These are phyloP conservation scores for Lipophrys pholis DNA, from an alignment of 2,113 vertebrate genomes.

Conservation along the genomic window DNA sequence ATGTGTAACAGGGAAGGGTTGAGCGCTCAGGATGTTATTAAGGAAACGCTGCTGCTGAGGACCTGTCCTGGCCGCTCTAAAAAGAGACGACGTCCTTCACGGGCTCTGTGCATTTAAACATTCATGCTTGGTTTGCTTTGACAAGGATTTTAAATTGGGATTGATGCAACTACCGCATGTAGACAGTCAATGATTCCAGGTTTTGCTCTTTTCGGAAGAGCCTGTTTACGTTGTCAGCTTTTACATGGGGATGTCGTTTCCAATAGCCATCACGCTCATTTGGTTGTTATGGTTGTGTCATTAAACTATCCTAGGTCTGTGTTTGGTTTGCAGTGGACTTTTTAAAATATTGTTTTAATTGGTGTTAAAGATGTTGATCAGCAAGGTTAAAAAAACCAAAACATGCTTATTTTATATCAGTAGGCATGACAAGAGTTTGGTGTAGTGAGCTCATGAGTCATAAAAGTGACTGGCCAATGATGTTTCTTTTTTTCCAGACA, in stretches of 20 bases:
- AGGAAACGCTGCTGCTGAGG: slow-evolving; percentile 3
- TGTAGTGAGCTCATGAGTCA: too few relatives aligned
- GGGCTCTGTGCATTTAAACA: background rate
- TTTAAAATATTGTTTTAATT: background rate
- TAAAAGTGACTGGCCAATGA: too few relatives aligned
- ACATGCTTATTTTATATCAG: too few relatives aligned
- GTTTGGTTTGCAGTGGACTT: background rate
- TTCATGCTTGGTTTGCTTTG: background rate
- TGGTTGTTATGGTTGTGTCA: slow-evolving; percentile 13
- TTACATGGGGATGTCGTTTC: background rate
- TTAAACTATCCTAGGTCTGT: background rate
- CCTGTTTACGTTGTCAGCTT: background rate
- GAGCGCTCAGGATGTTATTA: slow-evolving; percentile 14
- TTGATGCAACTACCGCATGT: slow-evolving; percentile 9
- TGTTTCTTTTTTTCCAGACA: too few relatives aligned
- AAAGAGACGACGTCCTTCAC: slow-evolving; percentile 7
- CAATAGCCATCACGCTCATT: slow-evolving; percentile 7
- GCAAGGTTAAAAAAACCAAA: too few relatives aligned
- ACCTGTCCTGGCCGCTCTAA: background rate
- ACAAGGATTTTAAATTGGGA: slow-evolving; percentile 13
- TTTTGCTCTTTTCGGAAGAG: slow-evolving; percentile 15
- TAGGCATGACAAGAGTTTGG: too few relatives aligned
- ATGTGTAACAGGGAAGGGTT: slow-evolving; percentile 7
- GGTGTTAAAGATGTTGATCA: background rate
- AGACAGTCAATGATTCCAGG: background rate